A percentile compares a stretch with the other conserved stretches of the same genome.
Conservation (phyloP, 1,140 invertebrate species). For the Drosophila kanapiae region DNA sequence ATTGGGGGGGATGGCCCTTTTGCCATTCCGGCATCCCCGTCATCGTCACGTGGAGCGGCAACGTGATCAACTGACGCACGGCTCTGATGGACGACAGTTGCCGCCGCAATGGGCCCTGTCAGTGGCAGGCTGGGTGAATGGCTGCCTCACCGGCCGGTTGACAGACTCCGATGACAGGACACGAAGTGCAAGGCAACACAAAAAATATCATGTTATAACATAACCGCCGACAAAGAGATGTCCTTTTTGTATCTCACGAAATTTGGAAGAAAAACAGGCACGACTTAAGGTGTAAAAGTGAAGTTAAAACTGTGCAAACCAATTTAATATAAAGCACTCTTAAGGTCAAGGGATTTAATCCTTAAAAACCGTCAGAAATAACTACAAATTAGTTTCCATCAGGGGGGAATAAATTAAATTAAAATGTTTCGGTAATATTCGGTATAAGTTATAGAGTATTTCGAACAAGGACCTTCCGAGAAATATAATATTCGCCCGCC, state of each 20-base stretch:
- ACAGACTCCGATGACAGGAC: conserved; percentile 46
- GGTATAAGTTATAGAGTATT: conserved; percentile 7
- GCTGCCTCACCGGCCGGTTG: conserved; percentile 27
- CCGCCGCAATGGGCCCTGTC: conserved; percentile 54
- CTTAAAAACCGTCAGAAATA: too few species aligned
- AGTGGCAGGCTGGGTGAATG: conserved; percentile 47
- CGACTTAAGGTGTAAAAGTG: not conserved
- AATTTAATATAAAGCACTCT: too few species aligned
- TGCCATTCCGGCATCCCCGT: conserved; percentile 55
- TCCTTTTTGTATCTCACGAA: not conserved
- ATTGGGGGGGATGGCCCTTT: not conserved
- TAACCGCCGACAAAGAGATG: conserved; percentile 10
- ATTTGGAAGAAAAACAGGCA: not conserved
- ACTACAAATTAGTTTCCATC: too few species aligned
- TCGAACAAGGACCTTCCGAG: too few species aligned
- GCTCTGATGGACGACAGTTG: conserved; percentile 64
- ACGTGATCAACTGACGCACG: conserved; percentile 71
- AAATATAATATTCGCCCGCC: conserved; percentile 38
- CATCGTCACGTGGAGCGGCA: conserved; percentile 77
- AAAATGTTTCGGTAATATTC: not conserved
- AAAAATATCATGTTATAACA: conserved; percentile 13
- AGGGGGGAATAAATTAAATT: too few species aligned
- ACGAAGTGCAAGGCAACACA: conserved; percentile 33
- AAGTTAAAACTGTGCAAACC: too few species aligned
- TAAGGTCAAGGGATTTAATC: too few species aligned